A percentile compares a stretch with the other conserved stretches of the same genome.
These are phyloP conservation scores for Macrophya annulata DNA, from an alignment of 2,888 invertebrate species.

Conservation along the genomic window DNA sequence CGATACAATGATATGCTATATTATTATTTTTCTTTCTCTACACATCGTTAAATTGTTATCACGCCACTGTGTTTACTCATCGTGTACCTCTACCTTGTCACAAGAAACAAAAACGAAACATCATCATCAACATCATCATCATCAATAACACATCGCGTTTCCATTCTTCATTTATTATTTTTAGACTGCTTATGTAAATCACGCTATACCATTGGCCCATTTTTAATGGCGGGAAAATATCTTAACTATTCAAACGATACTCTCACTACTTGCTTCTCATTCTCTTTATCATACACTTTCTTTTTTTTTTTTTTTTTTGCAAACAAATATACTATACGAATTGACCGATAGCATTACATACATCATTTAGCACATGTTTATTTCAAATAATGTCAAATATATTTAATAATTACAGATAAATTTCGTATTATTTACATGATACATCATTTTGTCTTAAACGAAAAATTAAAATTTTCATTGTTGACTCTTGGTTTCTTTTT, in stretches of 20 bases:
- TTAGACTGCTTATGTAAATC: conserved; percentile 76
- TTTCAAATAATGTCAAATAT: background rate
- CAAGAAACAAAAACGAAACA: conserved; percentile 28
- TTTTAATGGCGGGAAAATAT: conserved; percentile 66
- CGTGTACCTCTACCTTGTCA: background rate
- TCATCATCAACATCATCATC: conserved; percentile 20
- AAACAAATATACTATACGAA: too few relatives aligned
- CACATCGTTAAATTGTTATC: background rate
- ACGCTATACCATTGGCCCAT: conserved; percentile 70
- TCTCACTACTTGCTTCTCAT: background rate
- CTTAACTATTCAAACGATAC: background rate
- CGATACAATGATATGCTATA: background rate
- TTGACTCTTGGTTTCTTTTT: background rate
- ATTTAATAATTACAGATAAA: background rate
- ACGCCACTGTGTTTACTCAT: conserved; percentile 50
- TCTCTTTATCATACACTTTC: background rate
- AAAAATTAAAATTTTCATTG: too few relatives aligned
- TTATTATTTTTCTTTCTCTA: background rate
- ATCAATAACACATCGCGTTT: background rate
- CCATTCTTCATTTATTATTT: conserved; percentile 71
- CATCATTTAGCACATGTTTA: background rate
- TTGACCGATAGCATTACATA: background rate
- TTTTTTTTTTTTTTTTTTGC: too few relatives aligned
- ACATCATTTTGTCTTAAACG: too few relatives aligned
- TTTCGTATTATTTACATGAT: too few relatives aligned